These are phyloP conservation scores for Channa maculata DNA, from an alignment of 2,113 vertebrate species.

Conservation along the genomic window DNA sequence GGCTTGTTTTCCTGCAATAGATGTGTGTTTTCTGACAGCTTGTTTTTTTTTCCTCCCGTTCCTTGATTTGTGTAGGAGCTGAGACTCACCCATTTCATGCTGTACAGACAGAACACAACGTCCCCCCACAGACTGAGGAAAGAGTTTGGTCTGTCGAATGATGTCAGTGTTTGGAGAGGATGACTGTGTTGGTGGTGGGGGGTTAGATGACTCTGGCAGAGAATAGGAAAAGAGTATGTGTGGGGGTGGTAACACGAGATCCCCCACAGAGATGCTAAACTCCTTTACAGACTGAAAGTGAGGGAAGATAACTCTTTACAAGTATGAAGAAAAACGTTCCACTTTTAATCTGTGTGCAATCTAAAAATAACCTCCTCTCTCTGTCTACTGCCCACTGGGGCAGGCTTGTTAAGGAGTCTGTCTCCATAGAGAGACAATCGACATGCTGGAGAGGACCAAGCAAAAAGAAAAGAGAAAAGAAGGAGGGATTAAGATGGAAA, in stretches of 20 bases:
- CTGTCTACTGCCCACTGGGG: conserved; percentile 77
- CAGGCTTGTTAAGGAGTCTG: conserved; percentile 81
- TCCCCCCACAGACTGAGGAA: conserved; percentile 71
- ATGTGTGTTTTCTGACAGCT: conserved; percentile 59
- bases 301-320: conserved; percentile 65
- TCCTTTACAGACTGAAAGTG: conserved; percentile 63
- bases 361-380: conserved; percentile 76
- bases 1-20: conserved; percentile 55
- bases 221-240: conserved; percentile 53
- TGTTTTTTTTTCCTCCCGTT: conserved; percentile 46
- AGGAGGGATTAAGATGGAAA: conserved; percentile 64
- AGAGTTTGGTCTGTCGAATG: conserved; percentile 65
- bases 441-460: conserved; percentile 53
- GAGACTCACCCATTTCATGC: conserved; percentile 60
- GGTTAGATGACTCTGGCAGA: conserved; percentile 57
- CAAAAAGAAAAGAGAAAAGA: conserved; percentile 57
- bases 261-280: conserved; percentile 75
- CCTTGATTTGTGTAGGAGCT: conserved; percentile 60
- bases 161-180: conserved; percentile 79
- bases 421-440: conserved; percentile 58
- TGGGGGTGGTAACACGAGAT: conserved; percentile 70
- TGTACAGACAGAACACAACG: conserved; percentile 59
- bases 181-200: conserved; percentile 63
- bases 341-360: conserved; percentile 71
- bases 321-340: conserved; percentile 72